Conservation (phyloP, 2,888 invertebrate species). For the Isoperla grammatica region DNA sequence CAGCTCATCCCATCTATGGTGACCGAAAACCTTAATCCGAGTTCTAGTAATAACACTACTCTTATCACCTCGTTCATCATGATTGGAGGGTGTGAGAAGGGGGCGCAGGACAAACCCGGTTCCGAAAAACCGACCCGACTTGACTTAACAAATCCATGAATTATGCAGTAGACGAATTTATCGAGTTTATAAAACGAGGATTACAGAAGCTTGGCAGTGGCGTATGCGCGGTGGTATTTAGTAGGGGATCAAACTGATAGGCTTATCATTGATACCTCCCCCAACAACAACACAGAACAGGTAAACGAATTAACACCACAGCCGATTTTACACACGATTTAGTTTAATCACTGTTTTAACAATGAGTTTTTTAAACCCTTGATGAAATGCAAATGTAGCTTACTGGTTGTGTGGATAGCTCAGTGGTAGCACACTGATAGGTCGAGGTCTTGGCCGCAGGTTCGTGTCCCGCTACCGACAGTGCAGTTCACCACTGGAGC, state of each 20-base stretch:
- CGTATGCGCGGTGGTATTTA: not conserved
- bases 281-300: too few species aligned
- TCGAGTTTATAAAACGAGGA: conserved; percentile 32
- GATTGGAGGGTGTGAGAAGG: conserved; percentile 24
- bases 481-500: too few species aligned
- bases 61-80: conserved; percentile 31
- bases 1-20: conserved; percentile 1
- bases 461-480: too few species aligned
- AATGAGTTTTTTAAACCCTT: too few species aligned
- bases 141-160: conserved; percentile 28
- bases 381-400: too few species aligned
- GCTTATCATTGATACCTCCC: conserved; percentile 12
- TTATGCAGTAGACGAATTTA: conserved; percentile 32
- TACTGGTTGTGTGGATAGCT: too few species aligned
- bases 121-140: conserved; percentile 19
- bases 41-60: conserved; percentile 28
- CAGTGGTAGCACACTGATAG: too few species aligned
- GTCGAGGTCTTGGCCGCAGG: too few species aligned
- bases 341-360: too few species aligned
- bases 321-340: too few species aligned
- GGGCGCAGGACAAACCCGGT: conserved; percentile 14
- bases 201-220: conserved; percentile 23
- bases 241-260: conserved; percentile 1
- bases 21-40: conserved; percentile 29
- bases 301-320: too few species aligned